Conservation (phyloP, 2,888 invertebrate genomes). For the Gastracanthus pulcherrimus region DNA sequence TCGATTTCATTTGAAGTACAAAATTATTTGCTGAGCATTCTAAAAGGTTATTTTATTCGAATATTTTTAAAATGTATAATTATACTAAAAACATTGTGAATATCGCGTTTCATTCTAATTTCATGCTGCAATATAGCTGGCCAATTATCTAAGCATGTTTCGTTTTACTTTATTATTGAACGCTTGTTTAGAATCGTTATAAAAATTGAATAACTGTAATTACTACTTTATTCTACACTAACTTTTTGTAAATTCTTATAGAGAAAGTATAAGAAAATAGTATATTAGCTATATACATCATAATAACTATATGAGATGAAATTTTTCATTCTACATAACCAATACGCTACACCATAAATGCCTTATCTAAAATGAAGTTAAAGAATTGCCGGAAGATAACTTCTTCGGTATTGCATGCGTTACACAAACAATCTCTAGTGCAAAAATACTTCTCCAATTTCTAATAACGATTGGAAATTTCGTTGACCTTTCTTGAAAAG, state of each 20-base stretch:
- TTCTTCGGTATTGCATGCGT: too few species aligned
- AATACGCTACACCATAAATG: background rate
- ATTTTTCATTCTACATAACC: slow-evolving; percentile 13
- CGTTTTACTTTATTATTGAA: slow-evolving; percentile 13
- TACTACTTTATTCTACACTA: slow-evolving; percentile 2
- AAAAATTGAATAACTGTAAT: slow-evolving; percentile 38
- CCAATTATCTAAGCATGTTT: slow-evolving; percentile 1
- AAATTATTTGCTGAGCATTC: too few species aligned
- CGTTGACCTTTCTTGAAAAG: slow-evolving; percentile 4
- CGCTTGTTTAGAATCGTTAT: slow-evolving; percentile 3
- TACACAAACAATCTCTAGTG: background rate
- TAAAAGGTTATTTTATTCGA: too few species aligned
- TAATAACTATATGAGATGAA: slow-evolving; percentile 10
- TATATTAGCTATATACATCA: background rate
- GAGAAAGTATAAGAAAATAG: slow-evolving; percentile 19
- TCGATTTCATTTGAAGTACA: too few species aligned
- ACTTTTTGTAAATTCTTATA: slow-evolving; percentile 29
- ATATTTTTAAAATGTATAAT: background rate
- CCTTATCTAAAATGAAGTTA: background rate
- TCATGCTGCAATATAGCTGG: background rate
- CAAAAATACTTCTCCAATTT: background rate
- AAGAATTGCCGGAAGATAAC: too few species aligned
- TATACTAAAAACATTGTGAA: background rate
- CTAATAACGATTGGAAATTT: background rate
- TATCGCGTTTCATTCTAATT: background rate